Evolutionary conservation across 2,888 invertebrate species (phyloP), one percentile per base, ranked within the genome.

Genomic region (Megaustenia siamemsis): DNA sequence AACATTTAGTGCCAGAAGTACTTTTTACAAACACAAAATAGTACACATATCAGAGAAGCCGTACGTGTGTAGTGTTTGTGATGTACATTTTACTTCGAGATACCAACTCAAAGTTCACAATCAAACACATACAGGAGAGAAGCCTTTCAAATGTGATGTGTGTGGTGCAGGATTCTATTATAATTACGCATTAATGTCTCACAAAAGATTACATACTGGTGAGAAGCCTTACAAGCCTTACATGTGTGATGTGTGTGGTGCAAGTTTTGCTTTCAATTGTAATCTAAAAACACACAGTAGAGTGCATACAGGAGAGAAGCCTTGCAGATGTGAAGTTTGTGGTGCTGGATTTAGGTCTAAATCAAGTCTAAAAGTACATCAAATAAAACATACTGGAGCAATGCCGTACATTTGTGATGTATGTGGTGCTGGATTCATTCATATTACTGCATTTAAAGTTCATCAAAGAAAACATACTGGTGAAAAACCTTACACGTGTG

Each of bases 271-370:
- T 38, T 35, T 53, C 56, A 81, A 69, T 35, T 32, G 35, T 49
- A 53, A 71, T 32, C n/a, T 81, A 35, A 69, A 32, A 24, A 71
- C 38, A 38, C 81, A 81, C 71, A 69, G 43, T 24, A 68, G 81
- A 32, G 49, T 49, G 10, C 81, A 81, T 40, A 81, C 81, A 38
- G 81, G 81, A 35, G 60, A 81, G 43, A 81, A 69, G 56, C 81
- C 81, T 10, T 81, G 56, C n/a, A 53, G 71, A n/a, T 81, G 81
- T 69, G 81, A 81, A 28, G 63, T 81, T 18, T 81, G 81, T 53
- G 38, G 38, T 45, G 10, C 49, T 18, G 63, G 81, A 6, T 81
- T 49, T 53, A 38, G 49, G 8, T 32, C 35, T 32, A 79, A 40
- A 18, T 45, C 45, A 45, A 32, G 35, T 8, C 32, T 79, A 24